These are phyloP conservation scores for Distichodus sexfasciatus DNA, from an alignment of 2,797 vertebrate species.

Conservation along the genomic window DNA sequence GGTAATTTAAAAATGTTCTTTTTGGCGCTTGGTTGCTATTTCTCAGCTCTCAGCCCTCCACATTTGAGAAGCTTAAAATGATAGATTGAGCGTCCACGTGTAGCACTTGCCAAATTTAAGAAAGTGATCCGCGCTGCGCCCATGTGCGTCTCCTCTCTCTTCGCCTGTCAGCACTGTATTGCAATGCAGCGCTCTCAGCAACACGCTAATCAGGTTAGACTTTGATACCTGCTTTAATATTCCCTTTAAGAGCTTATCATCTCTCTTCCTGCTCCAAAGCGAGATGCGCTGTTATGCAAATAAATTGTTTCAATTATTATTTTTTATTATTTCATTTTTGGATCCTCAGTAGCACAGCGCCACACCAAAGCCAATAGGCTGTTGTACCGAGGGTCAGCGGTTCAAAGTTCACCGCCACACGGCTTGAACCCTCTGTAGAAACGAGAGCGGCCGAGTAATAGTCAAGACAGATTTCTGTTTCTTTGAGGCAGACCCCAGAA, in stretches of 20 bases:
- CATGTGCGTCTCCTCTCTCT: constrained; percentile 20
- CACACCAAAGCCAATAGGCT: background rate
- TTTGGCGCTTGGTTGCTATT: constrained; percentile 5
- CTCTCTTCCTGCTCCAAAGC: constrained; percentile 31
- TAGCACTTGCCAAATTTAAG: constrained; percentile 19
- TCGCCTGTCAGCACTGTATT: constrained; percentile 41
- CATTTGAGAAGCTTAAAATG: constrained; percentile 3
- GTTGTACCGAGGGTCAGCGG: background rate
- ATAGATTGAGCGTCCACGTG: background rate
- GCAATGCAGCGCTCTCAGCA: constrained; percentile 48
- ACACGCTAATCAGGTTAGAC: constrained; percentile 53
- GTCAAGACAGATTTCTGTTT: constrained; percentile 16
- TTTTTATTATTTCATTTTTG: background rate
- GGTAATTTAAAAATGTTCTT: no score
- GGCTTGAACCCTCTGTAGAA: constrained; percentile 26
- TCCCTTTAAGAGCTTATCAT: constrained; percentile 40
- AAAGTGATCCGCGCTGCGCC: constrained; percentile 30
- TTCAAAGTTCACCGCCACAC: constrained; percentile 37
- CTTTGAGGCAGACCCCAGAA: constrained; percentile 20
- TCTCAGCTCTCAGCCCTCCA: constrained; percentile 14
- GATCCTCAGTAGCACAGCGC: background rate
- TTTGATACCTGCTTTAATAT: constrained; percentile 45
- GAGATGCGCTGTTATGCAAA: constrained; percentile 23
- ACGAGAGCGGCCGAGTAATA: constrained; percentile 3
- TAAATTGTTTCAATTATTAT: background rate